phyloP scores from a whole-genome alignment of 2,888 invertebrate genomes.

The Craniophora ligustri region DNA sequence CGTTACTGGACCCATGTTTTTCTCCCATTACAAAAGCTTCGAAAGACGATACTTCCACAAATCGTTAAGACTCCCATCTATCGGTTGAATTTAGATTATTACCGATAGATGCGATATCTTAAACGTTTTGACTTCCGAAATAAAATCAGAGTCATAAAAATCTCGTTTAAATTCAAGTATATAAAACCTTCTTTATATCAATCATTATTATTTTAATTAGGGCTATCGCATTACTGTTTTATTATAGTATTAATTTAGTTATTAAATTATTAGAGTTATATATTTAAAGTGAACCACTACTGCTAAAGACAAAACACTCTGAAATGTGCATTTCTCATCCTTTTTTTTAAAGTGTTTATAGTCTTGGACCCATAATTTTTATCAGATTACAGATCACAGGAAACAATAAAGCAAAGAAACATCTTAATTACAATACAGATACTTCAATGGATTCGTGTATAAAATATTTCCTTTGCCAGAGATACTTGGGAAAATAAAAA shows the following conservation, averaged over 20 bases:
- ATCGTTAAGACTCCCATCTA: constrained; percentile 23
- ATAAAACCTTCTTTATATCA: constrained; percentile 30
- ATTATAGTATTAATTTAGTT: constrained; percentile 10
- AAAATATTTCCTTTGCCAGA: constrained; percentile 5
- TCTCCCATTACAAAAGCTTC: constrained; percentile 12
- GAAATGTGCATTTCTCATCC: too few relatives aligned
- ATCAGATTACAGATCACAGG: too few relatives aligned
- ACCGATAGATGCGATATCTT: constrained; percentile 34
- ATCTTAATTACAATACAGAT: too few relatives aligned
- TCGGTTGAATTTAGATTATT: constrained; percentile 41
- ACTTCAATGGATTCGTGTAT: constrained; percentile 1
- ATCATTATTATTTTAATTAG: constrained; percentile 32
- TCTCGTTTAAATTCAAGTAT: constrained; percentile 6
- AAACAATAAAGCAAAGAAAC: too few relatives aligned
- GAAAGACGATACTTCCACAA: constrained; percentile 35
- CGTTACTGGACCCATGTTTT: constrained; percentile 7
- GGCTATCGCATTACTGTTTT: constrained; percentile 17
- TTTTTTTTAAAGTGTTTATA: too few relatives aligned
- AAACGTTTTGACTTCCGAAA: constrained; percentile 46
- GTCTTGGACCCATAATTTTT: too few relatives aligned
- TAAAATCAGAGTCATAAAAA: constrained; percentile 41
- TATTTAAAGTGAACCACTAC: too few relatives aligned
- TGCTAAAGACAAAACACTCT: too few relatives aligned
- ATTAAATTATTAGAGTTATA: constrained; percentile 10
- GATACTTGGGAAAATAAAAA: too few relatives aligned